Evolutionary conservation across 2,797 vertebrate species (phyloP).

Genomic region (Enteromius trimaculatus): DNA sequence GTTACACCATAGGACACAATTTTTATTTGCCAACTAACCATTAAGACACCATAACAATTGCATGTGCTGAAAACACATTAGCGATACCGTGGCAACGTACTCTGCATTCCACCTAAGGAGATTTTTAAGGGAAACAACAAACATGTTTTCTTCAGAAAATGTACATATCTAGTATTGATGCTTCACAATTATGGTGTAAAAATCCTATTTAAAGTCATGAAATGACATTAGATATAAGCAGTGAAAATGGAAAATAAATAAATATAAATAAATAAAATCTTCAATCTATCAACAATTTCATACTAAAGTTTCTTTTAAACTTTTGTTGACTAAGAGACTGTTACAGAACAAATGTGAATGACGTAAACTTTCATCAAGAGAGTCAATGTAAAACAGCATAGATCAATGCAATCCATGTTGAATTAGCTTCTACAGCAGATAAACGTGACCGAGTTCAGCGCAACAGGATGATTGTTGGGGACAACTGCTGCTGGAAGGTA

Average conservation of each 20-base stretch:
- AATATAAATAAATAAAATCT: too few relatives aligned
- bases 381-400: not conserved
- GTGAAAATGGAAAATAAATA: too few relatives aligned
- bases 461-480: conserved; percentile 28
- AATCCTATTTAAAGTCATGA: too few relatives aligned
- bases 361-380: not conserved
- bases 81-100: not conserved
- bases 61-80: not conserved
- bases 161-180: too few relatives aligned
- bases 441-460: conserved; percentile 7
- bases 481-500: conserved; percentile 31
- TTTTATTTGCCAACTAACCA: too few relatives aligned
- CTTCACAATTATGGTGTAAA: too few relatives aligned
- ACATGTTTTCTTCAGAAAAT: too few relatives aligned
- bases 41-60: too few relatives aligned
- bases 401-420: conserved; percentile 38
- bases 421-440: not conserved
- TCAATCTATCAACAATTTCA: too few relatives aligned
- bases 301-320: not conserved
- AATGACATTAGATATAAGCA: too few relatives aligned
- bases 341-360: not conserved
- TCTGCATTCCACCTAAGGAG: not conserved
- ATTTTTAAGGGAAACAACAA: too few relatives aligned
- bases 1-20: too few relatives aligned
- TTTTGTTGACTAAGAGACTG: not conserved